Conservation (phyloP, 2,797 vertebrate species). For the Pipistrellus nathusii region DNA sequence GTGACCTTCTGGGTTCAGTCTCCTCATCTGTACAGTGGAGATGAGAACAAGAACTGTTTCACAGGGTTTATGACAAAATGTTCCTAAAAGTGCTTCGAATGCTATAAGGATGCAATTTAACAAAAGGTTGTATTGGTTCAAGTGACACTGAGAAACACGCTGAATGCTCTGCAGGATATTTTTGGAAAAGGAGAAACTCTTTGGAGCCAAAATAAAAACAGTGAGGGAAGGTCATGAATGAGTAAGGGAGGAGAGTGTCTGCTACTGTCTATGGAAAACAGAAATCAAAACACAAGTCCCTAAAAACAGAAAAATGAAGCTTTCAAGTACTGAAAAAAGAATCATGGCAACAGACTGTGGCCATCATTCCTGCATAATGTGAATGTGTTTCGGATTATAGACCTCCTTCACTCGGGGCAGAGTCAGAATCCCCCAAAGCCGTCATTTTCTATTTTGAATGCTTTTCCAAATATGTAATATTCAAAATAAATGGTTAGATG, state of each 20-base stretch:
- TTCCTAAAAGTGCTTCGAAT: conserved; percentile 55
- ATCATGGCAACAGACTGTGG: neutral
- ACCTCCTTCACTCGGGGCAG: conserved; percentile 51
- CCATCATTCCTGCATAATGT: conserved; percentile 80
- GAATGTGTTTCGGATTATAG: conserved; percentile 67
- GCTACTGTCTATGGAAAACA: conserved; percentile 79
- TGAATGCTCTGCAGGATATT: conserved; percentile 56
- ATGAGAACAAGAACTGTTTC: conserved; percentile 32
- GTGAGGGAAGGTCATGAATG: conserved; percentile 52
- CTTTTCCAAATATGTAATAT: conserved; percentile 71
- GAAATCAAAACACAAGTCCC: conserved; percentile 73
- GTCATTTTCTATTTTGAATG: conserved; percentile 71
- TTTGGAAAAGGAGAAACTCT: conserved; percentile 66
- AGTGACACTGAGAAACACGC: conserved; percentile 12
- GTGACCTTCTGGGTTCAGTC: neutral
- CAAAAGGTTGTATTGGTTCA: conserved; percentile 54
- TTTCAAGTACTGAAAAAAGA: conserved; percentile 67
- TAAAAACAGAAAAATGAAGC: conserved; percentile 65
- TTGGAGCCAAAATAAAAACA: conserved; percentile 75
- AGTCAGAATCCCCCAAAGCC: conserved; percentile 67
- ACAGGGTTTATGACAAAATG: conserved; percentile 63
- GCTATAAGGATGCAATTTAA: conserved; percentile 56
- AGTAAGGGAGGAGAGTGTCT: conserved; percentile 70
- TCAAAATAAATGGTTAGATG: conserved; percentile 75
- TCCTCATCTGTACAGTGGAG: neutral